A percentile compares a stretch with the other conserved stretches of the same genome.
Evolutionary conservation across 23 tunicate species (phyloP).

Genomic region (Trididemnum nubilum): DNA sequence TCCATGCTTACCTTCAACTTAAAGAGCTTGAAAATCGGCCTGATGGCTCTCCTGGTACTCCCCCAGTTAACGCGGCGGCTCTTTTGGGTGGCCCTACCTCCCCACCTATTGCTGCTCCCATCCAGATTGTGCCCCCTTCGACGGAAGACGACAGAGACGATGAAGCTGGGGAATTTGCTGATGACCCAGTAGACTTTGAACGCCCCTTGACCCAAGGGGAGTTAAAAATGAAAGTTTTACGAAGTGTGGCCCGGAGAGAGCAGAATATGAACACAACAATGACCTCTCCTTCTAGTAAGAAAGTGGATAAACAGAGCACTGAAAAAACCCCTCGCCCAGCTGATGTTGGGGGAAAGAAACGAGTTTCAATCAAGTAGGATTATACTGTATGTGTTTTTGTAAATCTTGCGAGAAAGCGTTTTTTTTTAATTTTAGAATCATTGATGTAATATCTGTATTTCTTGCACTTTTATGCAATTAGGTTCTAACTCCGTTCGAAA

Average conservation of each 20-base stretch:
- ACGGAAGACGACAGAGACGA: slow-evolving; percentile 81
- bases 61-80: slow-evolving; percentile 63
- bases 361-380: neutral
- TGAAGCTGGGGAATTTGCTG: slow-evolving; percentile 73
- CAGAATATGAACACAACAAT: slow-evolving; percentile 16
- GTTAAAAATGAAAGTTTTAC: slow-evolving; percentile 62
- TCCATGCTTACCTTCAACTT: slow-evolving; percentile 88
- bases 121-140: slow-evolving; percentile 81
- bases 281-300: slow-evolving; percentile 33
- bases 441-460: neutral
- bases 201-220: slow-evolving; percentile 80
- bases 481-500: too few species aligned
- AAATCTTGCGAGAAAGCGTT: too few species aligned
- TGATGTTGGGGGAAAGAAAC: slow-evolving; percentile 27
- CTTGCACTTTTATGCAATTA: neutral
- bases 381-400: neutral
- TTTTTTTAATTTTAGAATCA: neutral
- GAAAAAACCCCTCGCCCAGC: slow-evolving; percentile 64
- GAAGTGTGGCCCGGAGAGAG: slow-evolving; percentile 67
- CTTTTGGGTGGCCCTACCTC: slow-evolving; percentile 81
- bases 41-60: slow-evolving; percentile 67
- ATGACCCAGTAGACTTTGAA: slow-evolving; percentile 78
- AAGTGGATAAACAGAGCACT: slow-evolving; percentile 41
- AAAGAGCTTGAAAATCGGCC: slow-evolving; percentile 72
- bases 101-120: slow-evolving; percentile 58